Conservation (phyloP, 2,888 invertebrate species). For the Apodemia hepburni region DNA sequence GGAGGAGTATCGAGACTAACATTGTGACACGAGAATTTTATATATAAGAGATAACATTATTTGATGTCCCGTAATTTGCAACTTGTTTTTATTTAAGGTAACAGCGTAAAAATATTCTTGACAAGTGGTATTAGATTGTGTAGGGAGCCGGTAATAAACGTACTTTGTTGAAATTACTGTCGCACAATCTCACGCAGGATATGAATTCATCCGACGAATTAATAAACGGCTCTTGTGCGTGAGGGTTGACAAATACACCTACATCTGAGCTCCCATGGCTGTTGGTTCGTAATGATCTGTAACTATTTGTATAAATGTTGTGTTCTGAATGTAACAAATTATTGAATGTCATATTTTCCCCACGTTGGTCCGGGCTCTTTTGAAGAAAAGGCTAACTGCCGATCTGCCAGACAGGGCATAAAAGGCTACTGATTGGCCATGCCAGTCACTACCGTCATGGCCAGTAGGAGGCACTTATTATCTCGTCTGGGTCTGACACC, state of each 20-base stretch:
- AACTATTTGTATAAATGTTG: not conserved
- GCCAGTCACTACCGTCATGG: no score
- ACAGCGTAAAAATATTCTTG: not conserved
- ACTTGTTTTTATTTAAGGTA: no score
- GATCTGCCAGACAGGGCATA: no score
- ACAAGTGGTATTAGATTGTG: not conserved
- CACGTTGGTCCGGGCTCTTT: no score
- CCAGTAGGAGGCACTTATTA: no score
- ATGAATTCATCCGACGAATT: conserved; percentile 77
- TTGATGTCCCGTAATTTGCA: no score
- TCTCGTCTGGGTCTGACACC: no score
- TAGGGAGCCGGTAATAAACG: not conserved
- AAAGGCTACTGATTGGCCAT: no score
- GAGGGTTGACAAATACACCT: conserved; percentile 42
- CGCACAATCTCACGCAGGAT: conserved; percentile 74
- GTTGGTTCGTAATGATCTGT: conserved; percentile 1
- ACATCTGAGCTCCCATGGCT: not conserved
- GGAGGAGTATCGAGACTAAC: no score
- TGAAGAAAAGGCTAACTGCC: no score
- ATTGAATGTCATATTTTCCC: not conserved
- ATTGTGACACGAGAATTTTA: no score
- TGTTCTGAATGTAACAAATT: not conserved
- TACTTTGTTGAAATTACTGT: conserved; percentile 74
- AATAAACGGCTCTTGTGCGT: conserved; percentile 75
- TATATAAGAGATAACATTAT: no score